These are phyloP conservation scores for Napeogenes inachia DNA, from an alignment of 2,888 invertebrate genomes.

Conservation along the genomic window DNA sequence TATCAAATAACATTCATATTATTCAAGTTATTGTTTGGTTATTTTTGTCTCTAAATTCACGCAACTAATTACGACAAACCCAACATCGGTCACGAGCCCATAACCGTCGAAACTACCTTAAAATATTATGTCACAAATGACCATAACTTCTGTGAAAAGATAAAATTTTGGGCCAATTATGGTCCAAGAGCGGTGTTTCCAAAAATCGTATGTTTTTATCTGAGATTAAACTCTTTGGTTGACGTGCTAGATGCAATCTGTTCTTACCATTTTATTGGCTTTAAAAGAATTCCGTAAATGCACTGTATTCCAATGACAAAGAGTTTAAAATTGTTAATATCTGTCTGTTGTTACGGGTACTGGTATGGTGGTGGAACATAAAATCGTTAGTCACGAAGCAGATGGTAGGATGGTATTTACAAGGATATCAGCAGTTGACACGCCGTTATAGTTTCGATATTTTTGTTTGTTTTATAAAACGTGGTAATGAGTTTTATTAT, in stretches of 20 bases:
- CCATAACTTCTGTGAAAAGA: conserved; percentile 70
- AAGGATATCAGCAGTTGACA: conserved; percentile 65
- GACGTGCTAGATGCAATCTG: conserved; percentile 66
- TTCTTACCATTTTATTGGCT: conserved; percentile 40
- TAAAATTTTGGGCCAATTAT: conserved; percentile 69
- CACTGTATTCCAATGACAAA: neutral
- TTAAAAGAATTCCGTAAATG: neutral
- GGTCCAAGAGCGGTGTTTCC: conserved; percentile 64
- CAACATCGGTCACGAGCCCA: conserved; percentile 48
- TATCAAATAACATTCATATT: too few relatives aligned
- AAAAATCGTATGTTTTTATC: conserved; percentile 65
- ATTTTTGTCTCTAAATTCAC: neutral
- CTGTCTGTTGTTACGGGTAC: conserved; percentile 1
- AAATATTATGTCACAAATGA: conserved; percentile 58
- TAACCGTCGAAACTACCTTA: conserved; percentile 54
- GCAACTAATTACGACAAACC: neutral
- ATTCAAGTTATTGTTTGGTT: too few relatives aligned
- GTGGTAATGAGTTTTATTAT: conserved; percentile 3
- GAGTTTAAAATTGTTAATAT: neutral
- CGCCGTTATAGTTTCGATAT: conserved; percentile 53
- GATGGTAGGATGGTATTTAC: conserved; percentile 46
- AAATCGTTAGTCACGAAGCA: conserved; percentile 65
- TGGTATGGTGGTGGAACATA: conserved; percentile 36
- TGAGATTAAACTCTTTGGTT: conserved; percentile 57
- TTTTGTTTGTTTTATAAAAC: conserved; percentile 23